Evolutionary conservation across 2,113 vertebrate genomes (phyloP).

Genomic region (Promerops cafer): DNA sequence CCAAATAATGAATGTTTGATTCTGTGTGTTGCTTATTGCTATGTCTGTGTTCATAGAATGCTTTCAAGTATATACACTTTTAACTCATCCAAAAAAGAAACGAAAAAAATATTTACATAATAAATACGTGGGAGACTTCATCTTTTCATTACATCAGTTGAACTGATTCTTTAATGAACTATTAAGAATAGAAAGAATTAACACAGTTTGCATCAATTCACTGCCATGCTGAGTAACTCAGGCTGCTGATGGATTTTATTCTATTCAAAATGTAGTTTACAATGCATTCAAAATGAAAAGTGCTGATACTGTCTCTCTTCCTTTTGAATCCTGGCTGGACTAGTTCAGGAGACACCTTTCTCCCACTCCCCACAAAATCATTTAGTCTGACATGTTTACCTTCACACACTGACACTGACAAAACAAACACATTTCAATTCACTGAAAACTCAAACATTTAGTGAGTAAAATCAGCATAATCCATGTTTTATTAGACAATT

Average conservation of each 20-base stretch:
- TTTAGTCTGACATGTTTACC: not conserved
- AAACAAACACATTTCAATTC: conserved; percentile 63
- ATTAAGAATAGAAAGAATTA: conserved; percentile 19
- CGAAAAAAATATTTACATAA: conserved; percentile 81
- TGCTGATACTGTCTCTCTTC: not conserved
- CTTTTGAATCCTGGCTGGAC: not conserved
- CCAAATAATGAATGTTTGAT: conserved; percentile 71
- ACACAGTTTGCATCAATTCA: conserved; percentile 23
- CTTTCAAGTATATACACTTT: conserved; percentile 81
- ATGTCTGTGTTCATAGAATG: conserved; percentile 78
- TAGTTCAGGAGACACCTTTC: not conserved
- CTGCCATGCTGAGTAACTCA: conserved; percentile 9
- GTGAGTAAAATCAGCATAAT: conserved; percentile 25
- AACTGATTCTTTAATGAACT: conserved; percentile 66
- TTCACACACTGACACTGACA: conserved; percentile 6
- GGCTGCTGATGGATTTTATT: conserved; percentile 12
- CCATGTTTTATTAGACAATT: conserved; percentile 52
- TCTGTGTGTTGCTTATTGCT: conserved; percentile 87
- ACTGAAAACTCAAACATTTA: conserved; percentile 53
- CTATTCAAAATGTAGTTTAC: conserved; percentile 27
- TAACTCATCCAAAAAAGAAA: conserved; percentile 67
- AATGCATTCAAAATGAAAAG: conserved; percentile 41
- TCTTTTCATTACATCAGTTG: conserved; percentile 48
- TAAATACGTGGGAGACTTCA: conserved; percentile 68
- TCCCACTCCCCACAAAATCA: not conserved